A percentile compares a stretch with the other conserved stretches of the same genome.
Conservation (phyloP, 2,113 vertebrate genomes). For the Notarius lentiginosus region DNA sequence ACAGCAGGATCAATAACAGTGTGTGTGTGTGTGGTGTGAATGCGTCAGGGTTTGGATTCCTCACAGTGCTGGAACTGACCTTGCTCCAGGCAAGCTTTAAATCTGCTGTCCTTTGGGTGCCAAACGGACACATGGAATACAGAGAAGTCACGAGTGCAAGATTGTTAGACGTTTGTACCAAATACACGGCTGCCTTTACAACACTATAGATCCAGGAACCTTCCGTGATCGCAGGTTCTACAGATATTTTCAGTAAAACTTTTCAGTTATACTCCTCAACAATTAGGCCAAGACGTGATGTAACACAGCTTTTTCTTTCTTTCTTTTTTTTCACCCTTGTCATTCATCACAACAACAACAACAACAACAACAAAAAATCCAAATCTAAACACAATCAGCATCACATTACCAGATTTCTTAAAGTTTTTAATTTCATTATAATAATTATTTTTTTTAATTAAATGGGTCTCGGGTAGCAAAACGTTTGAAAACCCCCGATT, state of each 20-base stretch:
- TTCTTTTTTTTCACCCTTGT: not conserved
- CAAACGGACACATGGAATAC: not conserved
- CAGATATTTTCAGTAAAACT: not conserved
- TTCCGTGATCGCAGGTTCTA: not conserved
- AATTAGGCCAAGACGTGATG: not conserved
- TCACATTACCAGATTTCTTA: not conserved
- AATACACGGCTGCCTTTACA: not conserved
- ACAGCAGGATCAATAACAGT: not conserved
- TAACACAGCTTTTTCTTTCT: not conserved
- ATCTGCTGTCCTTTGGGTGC: not conserved
- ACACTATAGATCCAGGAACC: not conserved
- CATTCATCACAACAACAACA: not conserved
- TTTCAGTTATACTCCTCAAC: not conserved
- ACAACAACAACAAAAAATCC: too few species aligned
- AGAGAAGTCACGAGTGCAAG: not conserved
- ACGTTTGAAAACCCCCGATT: not conserved
- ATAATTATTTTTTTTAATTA: not conserved
- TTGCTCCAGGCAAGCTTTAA: not conserved
- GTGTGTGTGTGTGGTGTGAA: not conserved
- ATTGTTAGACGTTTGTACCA: not conserved
- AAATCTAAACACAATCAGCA: not conserved
- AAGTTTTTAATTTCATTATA: not conserved
- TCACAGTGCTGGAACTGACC: not conserved
- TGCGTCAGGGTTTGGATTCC: not conserved
- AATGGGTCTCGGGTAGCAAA: not conserved